Evolutionary conservation across 1,140 invertebrate species (phyloP), one percentile per base, ranked within the genome.

Genomic region (Drosophila quadrilineata): DNA sequence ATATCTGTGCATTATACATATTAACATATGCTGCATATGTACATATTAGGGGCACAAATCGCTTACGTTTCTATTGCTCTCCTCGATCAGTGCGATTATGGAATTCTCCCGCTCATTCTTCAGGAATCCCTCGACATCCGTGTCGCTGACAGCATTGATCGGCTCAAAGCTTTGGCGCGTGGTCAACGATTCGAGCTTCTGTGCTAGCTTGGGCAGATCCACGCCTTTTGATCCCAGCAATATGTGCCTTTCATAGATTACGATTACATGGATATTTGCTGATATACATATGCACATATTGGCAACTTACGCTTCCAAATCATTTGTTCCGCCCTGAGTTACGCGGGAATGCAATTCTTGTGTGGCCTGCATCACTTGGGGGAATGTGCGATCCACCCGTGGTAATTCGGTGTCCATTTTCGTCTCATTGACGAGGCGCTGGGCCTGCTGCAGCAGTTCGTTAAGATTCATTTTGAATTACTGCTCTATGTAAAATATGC

Each of bases 71-170:
- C 94, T 94, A 65, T 95, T 93, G 38, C 96, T 95, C 88, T 97
- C 95, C 90, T 98, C 97, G 76, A 98, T 97, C 5, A 97, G 93
- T 16, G 95, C 94, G 3, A 98, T 90, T 79, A 98, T 95, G 14
- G 96, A 96, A 93, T 98, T 98, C 91, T 98, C 96, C 50, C 96
- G 94, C 91, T 98, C 97, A 93, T 98, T 98, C 90, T 94, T 94
- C 2, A 99, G 90, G 90, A 95, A 98, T 74, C 94, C 96, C 76
- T 95, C 92, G 63, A 97, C 95, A 91, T 98, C 97, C 19, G 95
- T 95, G 85, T 98, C 96, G 40, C 94, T 93, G 29, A 97, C 94
- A 1, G 96, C 96, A 90, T 98, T 96, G 24, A 98, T 90, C 0
- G 97, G 95, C 88, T 98, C 96, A 90, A 97, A 97, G 35, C 96